These are phyloP conservation scores for Xanthostigma xanthostigma DNA, from an alignment of 2,888 invertebrate species.

Conservation along the genomic window DNA sequence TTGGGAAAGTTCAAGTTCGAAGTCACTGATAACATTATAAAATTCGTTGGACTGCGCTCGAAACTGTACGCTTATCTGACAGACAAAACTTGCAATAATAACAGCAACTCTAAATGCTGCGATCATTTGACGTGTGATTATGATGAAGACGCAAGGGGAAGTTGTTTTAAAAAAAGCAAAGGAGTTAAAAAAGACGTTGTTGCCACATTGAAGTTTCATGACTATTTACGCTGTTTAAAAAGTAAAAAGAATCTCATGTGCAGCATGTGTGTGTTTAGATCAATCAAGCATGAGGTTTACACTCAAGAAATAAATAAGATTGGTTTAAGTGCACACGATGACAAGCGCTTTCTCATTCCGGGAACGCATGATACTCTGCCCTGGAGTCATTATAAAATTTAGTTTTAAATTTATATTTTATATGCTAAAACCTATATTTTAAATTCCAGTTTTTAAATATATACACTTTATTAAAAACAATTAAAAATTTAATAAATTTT, in stretches of 20 bases:
- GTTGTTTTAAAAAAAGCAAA: slow-evolving; percentile 13
- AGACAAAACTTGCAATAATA: too few species aligned
- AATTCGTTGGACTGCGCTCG: slow-evolving; percentile 19
- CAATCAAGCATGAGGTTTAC: slow-evolving; percentile 10
- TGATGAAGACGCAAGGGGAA: slow-evolving; percentile 9
- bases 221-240: neutral
- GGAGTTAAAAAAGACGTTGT: slow-evolving; percentile 11
- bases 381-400: too few species aligned
- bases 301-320: slow-evolving; percentile 11
- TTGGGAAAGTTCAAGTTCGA: slow-evolving; percentile 21
- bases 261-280: neutral
- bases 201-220: neutral
- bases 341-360: slow-evolving; percentile 9
- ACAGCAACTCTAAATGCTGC: too few species aligned
- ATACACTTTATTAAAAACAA: too few species aligned
- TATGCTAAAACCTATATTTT: too few species aligned
- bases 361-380: too few species aligned
- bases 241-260: slow-evolving; percentile 9
- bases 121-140: too few species aligned
- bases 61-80: slow-evolving; percentile 14
- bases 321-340: too few species aligned
- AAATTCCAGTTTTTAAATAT: too few species aligned
- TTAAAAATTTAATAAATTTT: too few species aligned
- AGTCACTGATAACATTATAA: too few species aligned
- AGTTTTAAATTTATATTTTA: too few species aligned